Percentiles rank a stretch among this genome's conserved stretches.
Conservation (phyloP, 2,888 invertebrate species). For the Leptinotarsa haldemani region DNA sequence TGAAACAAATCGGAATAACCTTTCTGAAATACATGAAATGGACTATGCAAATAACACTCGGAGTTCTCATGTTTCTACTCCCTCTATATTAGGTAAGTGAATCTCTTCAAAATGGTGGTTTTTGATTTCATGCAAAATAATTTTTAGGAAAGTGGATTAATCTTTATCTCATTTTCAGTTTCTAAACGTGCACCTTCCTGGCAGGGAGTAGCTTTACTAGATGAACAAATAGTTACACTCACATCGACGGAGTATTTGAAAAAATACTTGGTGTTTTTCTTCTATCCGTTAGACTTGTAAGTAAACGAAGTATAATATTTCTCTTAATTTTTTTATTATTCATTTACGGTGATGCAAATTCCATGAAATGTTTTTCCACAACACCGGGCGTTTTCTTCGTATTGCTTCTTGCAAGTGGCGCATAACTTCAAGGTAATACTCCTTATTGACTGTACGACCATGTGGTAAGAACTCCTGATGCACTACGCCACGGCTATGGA, state of each 20-base stretch:
- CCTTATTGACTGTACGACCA: too few species aligned
- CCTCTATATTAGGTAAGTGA: constrained; percentile 4
- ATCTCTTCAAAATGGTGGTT: not conserved
- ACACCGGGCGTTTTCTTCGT: too few species aligned
- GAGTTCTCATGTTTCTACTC: not conserved
- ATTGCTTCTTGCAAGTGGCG: too few species aligned
- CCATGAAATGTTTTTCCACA: too few species aligned
- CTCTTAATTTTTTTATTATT: too few species aligned
- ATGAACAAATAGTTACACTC: constrained; percentile 83
- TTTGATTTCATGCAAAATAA: not conserved
- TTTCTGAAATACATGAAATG: not conserved
- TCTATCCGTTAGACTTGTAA: constrained; percentile 94
- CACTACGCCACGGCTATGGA: too few species aligned
- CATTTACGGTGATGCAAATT: too few species aligned
- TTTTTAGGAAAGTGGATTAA: not conserved
- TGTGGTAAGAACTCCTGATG: too few species aligned
- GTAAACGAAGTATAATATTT: constrained; percentile 59
- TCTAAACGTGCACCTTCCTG: constrained; percentile 87
- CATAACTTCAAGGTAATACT: too few species aligned
- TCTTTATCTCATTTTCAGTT: constrained; percentile 68
- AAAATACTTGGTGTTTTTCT: constrained; percentile 92
- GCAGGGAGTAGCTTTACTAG: constrained; percentile 86
- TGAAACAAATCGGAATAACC: not conserved
- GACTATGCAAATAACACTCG: not conserved
- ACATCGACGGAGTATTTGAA: constrained; percentile 82